Evolutionary conservation across 2,888 invertebrate genomes (phyloP), one percentile per base, ranked within the genome.

Genomic region (Cerceris rybyensis): DNA sequence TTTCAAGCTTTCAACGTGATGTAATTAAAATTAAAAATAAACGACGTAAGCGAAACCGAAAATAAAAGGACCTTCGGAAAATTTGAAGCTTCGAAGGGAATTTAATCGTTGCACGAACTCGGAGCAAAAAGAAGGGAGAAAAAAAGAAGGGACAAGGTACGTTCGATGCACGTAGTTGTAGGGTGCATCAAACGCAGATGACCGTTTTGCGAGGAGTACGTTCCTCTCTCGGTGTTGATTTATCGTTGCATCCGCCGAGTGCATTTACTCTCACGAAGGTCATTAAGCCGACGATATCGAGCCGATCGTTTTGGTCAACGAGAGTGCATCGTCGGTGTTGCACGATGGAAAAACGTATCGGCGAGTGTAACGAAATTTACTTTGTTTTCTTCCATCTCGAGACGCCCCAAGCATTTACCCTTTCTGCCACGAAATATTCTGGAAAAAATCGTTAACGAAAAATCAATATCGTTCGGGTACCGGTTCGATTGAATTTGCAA

Each of bases 281-380:
- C 82, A 82, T 82, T 79, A 82, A 78, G 70, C 28, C 69, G 42
- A 82, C 70, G 75, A 69, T 82, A 82, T 82, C 72, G 70, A 75
- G 71, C 59, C 41, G 50, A 43, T 55, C 54, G 59, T 39, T 39
- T 43, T 54, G 42, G 50, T 28, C 28, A 28, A 2, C 28, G 39
- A 71, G 57, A 54, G 72, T 72, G 66, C 67, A 72, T 75, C 28
- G 28, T 75, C 72, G 67, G 73, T 67, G 75, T 13, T 50, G 55
- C 67, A 43, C 9, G 41, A n/a, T 66, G 61, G 42, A 57, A 58
- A 57, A 64, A 41, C 14, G 58, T 46, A 28, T 54, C 9, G 14
- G 39, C 17, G 13, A 11, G 14, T 52, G 39, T 28, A 66, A 49
- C 61, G 57, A 70, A 52, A 43, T 63, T 69, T 64, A 58, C 70